A percentile compares a stretch with the other conserved stretches of the same genome.
These are phyloP conservation scores for Scopus umbretta DNA, from an alignment of 2,113 vertebrate genomes.

Conservation along the genomic window DNA sequence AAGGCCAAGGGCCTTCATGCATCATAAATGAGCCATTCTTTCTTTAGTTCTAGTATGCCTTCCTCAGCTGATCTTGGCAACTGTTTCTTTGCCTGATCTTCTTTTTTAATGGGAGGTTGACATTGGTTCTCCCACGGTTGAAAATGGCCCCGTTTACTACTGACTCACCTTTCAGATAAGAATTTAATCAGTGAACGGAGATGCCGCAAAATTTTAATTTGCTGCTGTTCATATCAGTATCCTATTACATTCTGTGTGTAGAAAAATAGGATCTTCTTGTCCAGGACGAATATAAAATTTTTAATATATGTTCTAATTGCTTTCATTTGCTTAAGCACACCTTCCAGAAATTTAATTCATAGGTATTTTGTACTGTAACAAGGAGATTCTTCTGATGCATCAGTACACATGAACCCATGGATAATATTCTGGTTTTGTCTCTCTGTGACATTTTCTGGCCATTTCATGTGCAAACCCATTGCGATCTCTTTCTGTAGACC, in stretches of 20 bases:
- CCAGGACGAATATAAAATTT: background rate
- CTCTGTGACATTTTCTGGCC: background rate
- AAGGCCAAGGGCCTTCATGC: background rate
- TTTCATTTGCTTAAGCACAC: background rate
- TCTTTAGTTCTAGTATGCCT: background rate
- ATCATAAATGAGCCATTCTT: background rate
- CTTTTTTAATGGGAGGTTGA: background rate
- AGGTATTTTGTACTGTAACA: background rate
- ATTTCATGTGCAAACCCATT: background rate
- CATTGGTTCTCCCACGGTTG: background rate
- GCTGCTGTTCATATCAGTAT: background rate
- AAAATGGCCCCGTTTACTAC: background rate
- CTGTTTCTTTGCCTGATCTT: background rate
- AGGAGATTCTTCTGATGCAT: background rate
- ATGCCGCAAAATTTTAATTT: background rate
- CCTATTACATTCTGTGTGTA: background rate
- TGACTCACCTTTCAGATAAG: background rate
- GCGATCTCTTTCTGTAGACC: background rate
- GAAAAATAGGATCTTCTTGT: background rate
- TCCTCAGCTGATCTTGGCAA: background rate
- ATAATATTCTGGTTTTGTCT: background rate
- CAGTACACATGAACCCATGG: background rate
- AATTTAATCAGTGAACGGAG: background rate
- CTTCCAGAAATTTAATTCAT: background rate
- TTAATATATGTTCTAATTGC: background rate